Evolutionary conservation across 1,140 invertebrate genomes (phyloP), one percentile per base, ranked within the genome.

Genomic region (Drosophila murphyi): DNA sequence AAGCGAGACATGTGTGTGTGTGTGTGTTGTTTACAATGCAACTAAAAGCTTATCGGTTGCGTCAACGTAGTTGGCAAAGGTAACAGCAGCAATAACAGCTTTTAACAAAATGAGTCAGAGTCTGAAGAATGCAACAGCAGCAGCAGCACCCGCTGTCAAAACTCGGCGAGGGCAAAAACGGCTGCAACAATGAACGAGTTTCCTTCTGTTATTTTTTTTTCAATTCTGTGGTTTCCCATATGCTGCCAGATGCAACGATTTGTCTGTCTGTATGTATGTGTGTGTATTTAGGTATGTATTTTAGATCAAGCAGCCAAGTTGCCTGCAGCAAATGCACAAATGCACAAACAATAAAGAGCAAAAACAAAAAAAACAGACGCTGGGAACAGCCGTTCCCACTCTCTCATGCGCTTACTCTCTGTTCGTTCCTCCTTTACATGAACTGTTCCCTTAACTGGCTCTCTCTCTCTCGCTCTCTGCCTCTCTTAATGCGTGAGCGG

Each of bases 191-290:
- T 80, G 76, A 72, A 57, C 71, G 55, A 75, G 74, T 80, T 71
- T 77, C 75, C 78, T 79, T 75, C 77, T 78, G 20, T 20, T 20
- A 20, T 65, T 78, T 32, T 74, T 68, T 76, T 71, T 55, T 5
- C 34, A 1, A 34, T 34, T 34, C 39, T 86, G 77, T 67, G 72
- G 52, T 65, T 86, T 68, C 62, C 63, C 82, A 88, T 80, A 81
- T 87, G 83, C 67, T 79, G 78, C 72, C 82, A 80, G 76, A 85
- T 85, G 77, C 76, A 83, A 48, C 65, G 45, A 47, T 48, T 35
- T 69, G 32, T 39, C 54, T 62, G 5, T 80, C 56, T 61, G 54
- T 73, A 31, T 45, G 45, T 57, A 51, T 57, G 37, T 60, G n/a
- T 72, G 59, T 74, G 48, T 62, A 50, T 54, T 12, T 8, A 20